These are phyloP conservation scores for Pelvicachromis taeniatus DNA, from an alignment of 2,113 vertebrate species.

Conservation along the genomic window DNA sequence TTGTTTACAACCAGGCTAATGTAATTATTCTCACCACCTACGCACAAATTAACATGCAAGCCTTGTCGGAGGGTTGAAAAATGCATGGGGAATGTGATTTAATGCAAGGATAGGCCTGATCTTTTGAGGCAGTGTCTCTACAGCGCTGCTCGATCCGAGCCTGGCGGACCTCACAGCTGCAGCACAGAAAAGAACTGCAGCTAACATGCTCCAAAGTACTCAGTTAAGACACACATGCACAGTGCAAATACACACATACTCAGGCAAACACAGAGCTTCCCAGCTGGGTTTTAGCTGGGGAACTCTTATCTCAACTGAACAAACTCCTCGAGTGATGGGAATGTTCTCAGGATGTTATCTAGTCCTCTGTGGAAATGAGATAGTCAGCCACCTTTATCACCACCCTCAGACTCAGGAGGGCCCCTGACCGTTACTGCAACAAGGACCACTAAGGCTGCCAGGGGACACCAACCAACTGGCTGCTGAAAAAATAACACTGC, in stretches of 20 bases:
- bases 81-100: constrained; percentile 29
- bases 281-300: constrained; percentile 7
- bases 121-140: constrained; percentile 7
- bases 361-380: constrained; percentile 63
- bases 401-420: constrained; percentile 46
- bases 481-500: constrained; percentile 5
- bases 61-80: constrained; percentile 40
- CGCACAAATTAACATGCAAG: constrained; percentile 57
- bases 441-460: constrained; percentile 41
- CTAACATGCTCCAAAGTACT: neutral
- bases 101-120: constrained; percentile 19
- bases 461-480: constrained; percentile 32
- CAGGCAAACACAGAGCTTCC: neutral
- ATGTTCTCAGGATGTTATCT: constrained; percentile 70
- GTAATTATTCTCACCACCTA: constrained; percentile 65
- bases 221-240: neutral
- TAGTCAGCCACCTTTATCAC: constrained; percentile 60
- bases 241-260: neutral
- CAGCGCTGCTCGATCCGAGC: neutral
- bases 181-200: neutral
- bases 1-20: constrained; percentile 57
- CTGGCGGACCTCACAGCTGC: neutral
- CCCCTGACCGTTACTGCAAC: constrained; percentile 49
- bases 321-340: constrained; percentile 64
- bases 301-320: constrained; percentile 58